Evolutionary conservation across 2,113 vertebrate genomes (phyloP).

Genomic region (Anhinga rufa): DNA sequence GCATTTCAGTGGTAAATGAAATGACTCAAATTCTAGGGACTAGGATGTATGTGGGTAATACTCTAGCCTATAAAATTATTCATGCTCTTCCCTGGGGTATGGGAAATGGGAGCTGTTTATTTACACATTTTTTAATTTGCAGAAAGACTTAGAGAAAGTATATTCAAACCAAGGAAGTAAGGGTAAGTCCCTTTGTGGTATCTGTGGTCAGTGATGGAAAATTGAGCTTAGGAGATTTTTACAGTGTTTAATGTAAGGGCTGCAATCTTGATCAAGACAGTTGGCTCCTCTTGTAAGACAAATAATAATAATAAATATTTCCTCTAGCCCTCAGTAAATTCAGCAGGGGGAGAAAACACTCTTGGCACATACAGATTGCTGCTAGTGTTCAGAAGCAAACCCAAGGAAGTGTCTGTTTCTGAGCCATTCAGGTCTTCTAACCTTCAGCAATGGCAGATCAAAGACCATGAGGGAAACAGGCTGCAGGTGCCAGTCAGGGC

Average conservation of each 20-base stretch:
- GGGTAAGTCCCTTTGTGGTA: neutral
- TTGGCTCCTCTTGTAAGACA: neutral
- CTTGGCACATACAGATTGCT: neutral
- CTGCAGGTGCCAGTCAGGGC: constrained; percentile 50
- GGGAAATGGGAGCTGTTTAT: constrained; percentile 24
- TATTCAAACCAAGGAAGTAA: neutral
- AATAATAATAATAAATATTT: neutral
- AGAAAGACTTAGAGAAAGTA: neutral
- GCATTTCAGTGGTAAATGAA: neutral
- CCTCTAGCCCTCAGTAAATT: neutral
- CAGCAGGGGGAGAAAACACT: neutral
- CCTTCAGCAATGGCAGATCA: constrained; percentile 55
- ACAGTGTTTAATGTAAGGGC: neutral
- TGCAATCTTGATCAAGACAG: neutral
- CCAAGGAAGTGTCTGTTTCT: neutral
- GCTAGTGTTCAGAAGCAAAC: neutral
- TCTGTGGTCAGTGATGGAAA: neutral
- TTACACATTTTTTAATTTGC: constrained; percentile 9
- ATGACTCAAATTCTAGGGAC: neutral
- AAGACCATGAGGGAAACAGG: constrained; percentile 13
- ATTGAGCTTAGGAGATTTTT: neutral
- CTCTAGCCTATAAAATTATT: neutral
- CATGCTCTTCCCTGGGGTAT: neutral
- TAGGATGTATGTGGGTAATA: neutral
- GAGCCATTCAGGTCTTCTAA: constrained; percentile 23